These are phyloP conservation scores for Galemys pyrenaicus DNA, from an alignment of 2,113 vertebrate genomes.

Conservation along the genomic window DNA sequence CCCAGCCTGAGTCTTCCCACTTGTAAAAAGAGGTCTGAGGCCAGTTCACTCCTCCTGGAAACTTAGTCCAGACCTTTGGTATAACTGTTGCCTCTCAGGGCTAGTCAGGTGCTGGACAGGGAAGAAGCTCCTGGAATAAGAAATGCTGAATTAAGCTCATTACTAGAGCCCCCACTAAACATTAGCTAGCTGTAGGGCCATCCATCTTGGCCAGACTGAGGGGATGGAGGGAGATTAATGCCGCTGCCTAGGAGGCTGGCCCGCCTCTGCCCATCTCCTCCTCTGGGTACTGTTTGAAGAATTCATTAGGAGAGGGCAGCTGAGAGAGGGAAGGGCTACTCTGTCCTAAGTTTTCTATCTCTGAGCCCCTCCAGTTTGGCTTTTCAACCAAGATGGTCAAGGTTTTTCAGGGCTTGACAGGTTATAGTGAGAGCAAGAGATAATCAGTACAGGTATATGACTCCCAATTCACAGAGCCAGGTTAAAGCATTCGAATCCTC, in stretches of 20 bases:
- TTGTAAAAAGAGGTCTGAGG: background rate
- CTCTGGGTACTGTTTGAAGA: conserved; percentile 30
- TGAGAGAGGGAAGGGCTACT: background rate
- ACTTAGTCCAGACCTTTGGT: background rate
- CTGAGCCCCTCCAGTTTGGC: background rate
- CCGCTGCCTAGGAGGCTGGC: background rate
- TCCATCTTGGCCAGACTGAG: background rate
- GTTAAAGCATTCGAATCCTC: background rate
- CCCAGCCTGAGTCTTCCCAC: background rate
- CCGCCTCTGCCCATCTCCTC: background rate
- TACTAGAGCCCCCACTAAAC: background rate
- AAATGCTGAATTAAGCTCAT: conserved; percentile 34
- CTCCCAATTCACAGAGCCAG: background rate
- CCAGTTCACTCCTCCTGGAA: background rate
- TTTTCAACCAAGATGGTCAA: background rate
- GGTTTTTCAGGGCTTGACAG: background rate
- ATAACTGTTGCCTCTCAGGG: background rate
- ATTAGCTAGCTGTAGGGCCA: background rate
- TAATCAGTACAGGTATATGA: background rate
- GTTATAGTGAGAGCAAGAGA: background rate
- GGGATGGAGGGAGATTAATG: background rate
- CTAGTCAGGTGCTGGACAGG: accelerated
- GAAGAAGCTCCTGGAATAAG: background rate
- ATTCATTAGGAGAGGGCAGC: conserved; percentile 40
- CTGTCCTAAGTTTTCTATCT: background rate